Evolutionary conservation across 2,113 vertebrate genomes (phyloP).

Genomic region (Cairina moschata): DNA sequence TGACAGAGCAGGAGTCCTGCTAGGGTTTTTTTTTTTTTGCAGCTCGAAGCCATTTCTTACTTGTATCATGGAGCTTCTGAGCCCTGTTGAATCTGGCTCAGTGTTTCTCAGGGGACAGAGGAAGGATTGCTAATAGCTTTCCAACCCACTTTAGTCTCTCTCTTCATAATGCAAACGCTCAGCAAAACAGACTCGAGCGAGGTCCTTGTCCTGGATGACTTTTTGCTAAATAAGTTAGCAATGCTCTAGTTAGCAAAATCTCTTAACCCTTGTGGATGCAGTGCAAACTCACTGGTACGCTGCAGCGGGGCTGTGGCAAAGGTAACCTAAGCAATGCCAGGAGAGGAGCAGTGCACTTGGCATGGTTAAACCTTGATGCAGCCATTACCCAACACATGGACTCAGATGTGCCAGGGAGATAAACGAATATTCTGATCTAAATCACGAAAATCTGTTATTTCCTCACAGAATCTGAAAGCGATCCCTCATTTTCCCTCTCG

Average conservation of each 20-base stretch:
- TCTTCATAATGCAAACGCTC: neutral
- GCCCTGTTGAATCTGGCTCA: conserved; percentile 36
- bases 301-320: neutral
- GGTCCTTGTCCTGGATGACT: conserved; percentile 55
- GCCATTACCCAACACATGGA: neutral
- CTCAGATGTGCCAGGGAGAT: neutral
- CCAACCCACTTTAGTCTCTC: conserved; percentile 14
- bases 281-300: neutral
- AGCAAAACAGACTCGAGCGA: neutral
- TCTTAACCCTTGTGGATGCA: neutral
- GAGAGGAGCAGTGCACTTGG: neutral
- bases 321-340: neutral
- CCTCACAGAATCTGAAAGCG: neutral
- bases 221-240: conserved; percentile 54
- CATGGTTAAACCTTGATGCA: neutral
- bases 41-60: conserved; percentile 39
- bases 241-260: conserved; percentile 56
- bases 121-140: conserved; percentile 32
- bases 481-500: neutral
- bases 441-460: neutral
- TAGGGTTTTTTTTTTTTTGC: neutral
- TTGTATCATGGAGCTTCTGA: neutral
- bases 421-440: neutral
- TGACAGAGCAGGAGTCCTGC: neutral
- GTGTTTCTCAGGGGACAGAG: conserved; percentile 36